These are phyloP conservation scores for Rachycentron canadum DNA, from an alignment of 2,797 vertebrate genomes.

Conservation along the genomic window DNA sequence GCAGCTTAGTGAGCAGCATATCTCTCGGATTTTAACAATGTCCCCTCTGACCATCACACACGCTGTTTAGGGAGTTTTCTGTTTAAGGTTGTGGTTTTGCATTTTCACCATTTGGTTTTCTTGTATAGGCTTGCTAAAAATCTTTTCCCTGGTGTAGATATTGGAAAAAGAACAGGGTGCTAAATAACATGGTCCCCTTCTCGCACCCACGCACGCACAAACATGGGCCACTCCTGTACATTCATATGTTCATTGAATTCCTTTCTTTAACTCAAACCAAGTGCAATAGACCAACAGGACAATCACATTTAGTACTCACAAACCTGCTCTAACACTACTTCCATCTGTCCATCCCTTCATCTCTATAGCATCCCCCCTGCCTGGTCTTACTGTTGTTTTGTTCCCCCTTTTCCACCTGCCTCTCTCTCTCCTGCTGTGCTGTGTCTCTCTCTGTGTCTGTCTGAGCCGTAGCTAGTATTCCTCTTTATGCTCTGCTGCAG, in stretches of 20 bases:
- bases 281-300: constrained; percentile 57
- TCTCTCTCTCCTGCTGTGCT: constrained; percentile 66
- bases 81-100: constrained; percentile 64
- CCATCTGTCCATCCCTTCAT: constrained; percentile 63
- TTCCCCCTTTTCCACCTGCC: constrained; percentile 69
- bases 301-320: constrained; percentile 57
- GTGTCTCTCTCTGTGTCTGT: constrained; percentile 61
- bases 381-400: constrained; percentile 66
- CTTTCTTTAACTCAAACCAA: constrained; percentile 45
- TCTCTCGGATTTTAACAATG: constrained; percentile 77
- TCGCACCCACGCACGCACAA: constrained; percentile 4
- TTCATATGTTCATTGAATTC: constrained; percentile 33
- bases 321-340: constrained; percentile 56
- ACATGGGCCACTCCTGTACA: constrained; percentile 21
- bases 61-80: constrained; percentile 61
- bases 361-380: constrained; percentile 49
- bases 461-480: constrained; percentile 69
- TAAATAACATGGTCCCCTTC: constrained; percentile 37
- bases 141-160: constrained; percentile 23
- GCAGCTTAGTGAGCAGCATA: constrained; percentile 75
- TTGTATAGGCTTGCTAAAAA: constrained; percentile 21
- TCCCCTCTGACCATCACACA: constrained; percentile 71
- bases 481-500: constrained; percentile 73
- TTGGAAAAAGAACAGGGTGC: constrained; percentile 28
- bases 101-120: constrained; percentile 62